These are phyloP conservation scores for Eristalis pertinax DNA, from an alignment of 2,888 invertebrate genomes.

Conservation along the genomic window DNA sequence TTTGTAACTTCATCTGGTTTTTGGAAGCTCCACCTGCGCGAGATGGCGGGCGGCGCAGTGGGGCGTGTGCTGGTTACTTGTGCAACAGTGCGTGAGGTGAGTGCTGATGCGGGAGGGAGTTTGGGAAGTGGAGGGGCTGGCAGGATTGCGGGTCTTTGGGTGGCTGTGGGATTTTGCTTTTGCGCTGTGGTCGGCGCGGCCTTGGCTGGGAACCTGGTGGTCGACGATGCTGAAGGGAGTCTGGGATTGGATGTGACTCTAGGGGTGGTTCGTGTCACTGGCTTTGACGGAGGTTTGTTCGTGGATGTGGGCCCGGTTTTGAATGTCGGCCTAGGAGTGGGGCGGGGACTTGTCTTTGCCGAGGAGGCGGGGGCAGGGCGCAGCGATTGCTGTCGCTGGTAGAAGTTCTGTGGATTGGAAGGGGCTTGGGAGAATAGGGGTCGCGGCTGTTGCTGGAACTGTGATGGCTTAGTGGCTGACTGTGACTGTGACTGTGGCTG, in stretches of 20 bases:
- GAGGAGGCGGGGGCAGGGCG: background rate
- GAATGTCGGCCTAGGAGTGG: slow-evolving; percentile 10
- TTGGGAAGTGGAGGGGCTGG: background rate
- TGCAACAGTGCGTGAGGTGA: background rate
- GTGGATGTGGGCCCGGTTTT: slow-evolving; percentile 3
- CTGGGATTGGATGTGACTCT: background rate
- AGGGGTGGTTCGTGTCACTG: slow-evolving; percentile 1
- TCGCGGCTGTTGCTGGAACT: background rate
- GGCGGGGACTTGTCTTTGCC: background rate
- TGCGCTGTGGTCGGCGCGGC: background rate
- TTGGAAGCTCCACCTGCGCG: slow-evolving; percentile 4
- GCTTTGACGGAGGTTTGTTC: background rate
- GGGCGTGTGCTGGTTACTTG: background rate
- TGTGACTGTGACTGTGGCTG: slow-evolving; percentile 1
- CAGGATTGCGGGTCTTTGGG: background rate
- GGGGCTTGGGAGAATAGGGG: background rate
- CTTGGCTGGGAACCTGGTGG: background rate
- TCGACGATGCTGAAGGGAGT: background rate
- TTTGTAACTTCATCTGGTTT: slow-evolving; percentile 5
- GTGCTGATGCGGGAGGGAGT: background rate
- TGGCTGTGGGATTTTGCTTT: background rate
- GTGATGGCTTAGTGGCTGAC: background rate
- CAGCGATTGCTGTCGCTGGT: background rate
- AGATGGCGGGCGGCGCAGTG: background rate
- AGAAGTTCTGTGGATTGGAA: background rate